Base-by-base conservation (phyloP, 2,113 vertebrate genomes). In the Gymnobelideus leadbeateri region DNA sequence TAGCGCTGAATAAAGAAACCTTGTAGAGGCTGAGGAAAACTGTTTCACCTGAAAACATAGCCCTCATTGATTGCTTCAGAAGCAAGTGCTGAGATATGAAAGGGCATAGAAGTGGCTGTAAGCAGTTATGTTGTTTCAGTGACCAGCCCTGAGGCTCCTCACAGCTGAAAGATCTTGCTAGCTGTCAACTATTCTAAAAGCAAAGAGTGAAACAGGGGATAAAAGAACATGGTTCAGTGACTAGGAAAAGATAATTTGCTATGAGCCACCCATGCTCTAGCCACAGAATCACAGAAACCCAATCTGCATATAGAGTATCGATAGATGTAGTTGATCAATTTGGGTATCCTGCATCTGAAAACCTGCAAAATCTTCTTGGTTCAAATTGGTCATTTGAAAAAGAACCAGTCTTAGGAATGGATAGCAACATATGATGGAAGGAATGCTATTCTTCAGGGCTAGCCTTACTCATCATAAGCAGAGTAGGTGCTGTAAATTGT, bases 171-270 rank as follows among this genome's bases (percentile, higher is more conserved):
- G 92, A 55, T 43, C 31, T 89, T 51, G 52, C 9, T 25, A 16
- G 6, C 91, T 10, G 23, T 31, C 54, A 84, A 19, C n/a, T 43
- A 8, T 84, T 84, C 19, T 43, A 43, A 55, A 46, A 89, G 24
- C 57, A 46, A 25, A 93, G 61, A 31, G 95, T 31, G 3, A 52
- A 51, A 53, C 3, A 19, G 19, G 28, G 51, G 90, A 84, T 43
- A 55, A 25, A 95, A 93, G 91, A 96, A 94, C n/a, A 96, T 4
- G 52, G 94, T 43, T 91, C 92, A 84, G 53, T 90, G 96, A 92
- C 84, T 93, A 97, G 61, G 10, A 31, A 91, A 93, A 89, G 52
- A 93, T 89, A 93, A 46, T 12, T 84, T 57, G 91, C 68, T 92
- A 5, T 37, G 37, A 50, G 31, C 92, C 94, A 94, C 55, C 51